A percentile compares a stretch with the other conserved stretches of the same genome.
phyloP scores from a whole-genome alignment of 2,797 vertebrate genomes.

The Cryptoblepharus egeriae region DNA sequence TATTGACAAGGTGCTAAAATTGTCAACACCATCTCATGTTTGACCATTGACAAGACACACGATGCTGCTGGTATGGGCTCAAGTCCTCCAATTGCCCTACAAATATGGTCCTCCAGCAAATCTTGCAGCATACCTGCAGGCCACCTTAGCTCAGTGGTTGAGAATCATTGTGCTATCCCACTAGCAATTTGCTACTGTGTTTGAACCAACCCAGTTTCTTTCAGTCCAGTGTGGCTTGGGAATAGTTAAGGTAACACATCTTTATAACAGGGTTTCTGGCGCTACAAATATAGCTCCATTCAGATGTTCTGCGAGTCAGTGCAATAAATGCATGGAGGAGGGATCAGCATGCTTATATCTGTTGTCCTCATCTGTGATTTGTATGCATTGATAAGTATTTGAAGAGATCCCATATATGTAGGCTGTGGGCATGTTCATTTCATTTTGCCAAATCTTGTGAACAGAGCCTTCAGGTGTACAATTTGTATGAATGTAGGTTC shows the following conservation, averaged over 20 bases:
- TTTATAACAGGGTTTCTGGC: not conserved
- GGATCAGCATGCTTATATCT: no score
- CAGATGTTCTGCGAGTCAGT: not conserved
- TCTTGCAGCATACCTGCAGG: no score
- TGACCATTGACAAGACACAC: no score
- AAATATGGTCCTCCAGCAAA: no score
- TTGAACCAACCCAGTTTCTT: not conserved
- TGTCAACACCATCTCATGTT: no score
- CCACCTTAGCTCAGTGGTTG: no score
- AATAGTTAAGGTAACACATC: constrained; percentile 25
- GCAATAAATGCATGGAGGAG: not conserved
- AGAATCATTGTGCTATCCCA: no score
- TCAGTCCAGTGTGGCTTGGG: constrained; percentile 20
- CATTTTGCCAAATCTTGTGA: no score
- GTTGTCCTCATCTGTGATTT: not conserved
- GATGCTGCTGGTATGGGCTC: no score
- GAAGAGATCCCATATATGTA: not conserved
- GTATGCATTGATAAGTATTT: not conserved
- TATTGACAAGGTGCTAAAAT: no score
- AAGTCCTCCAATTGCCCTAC: no score
- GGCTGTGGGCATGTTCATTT: not conserved
- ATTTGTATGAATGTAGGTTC: not conserved
- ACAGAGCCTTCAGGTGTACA: not conserved
- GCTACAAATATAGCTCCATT: not conserved
- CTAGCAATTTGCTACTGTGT: not conserved